Evolutionary conservation across 1,140 invertebrate species (phyloP).

Genomic region (Drosophila lacteicornis): DNA sequence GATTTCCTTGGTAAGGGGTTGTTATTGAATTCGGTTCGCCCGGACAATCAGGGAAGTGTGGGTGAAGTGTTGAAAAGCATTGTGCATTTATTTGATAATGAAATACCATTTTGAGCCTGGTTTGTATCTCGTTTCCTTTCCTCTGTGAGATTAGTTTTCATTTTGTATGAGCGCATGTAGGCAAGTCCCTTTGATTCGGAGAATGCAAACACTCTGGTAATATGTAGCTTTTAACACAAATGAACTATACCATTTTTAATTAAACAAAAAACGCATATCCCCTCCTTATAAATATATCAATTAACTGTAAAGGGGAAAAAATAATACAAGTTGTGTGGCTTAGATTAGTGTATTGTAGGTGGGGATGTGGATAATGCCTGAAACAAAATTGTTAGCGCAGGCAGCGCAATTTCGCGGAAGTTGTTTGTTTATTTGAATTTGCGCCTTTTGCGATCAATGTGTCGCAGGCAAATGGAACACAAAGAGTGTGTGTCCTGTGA

Average conservation of each 20-base stretch:
- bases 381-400: slow-evolving; percentile 43
- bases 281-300: slow-evolving; percentile 25
- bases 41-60: neutral
- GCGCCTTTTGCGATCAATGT: slow-evolving; percentile 65
- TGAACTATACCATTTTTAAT: neutral
- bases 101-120: slow-evolving; percentile 32
- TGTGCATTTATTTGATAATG: slow-evolving; percentile 51
- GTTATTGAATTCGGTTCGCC: slow-evolving; percentile 54
- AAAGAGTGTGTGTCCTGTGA: slow-evolving; percentile 64
- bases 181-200: neutral
- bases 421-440: slow-evolving; percentile 73
- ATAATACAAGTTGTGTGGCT: neutral
- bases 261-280: slow-evolving; percentile 28
- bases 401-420: slow-evolving; percentile 58
- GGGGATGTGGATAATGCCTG: slow-evolving; percentile 6
- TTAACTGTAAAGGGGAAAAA: slow-evolving; percentile 43
- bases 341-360: neutral
- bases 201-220: too few species aligned
- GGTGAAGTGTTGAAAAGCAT: slow-evolving; percentile 2
- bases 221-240: neutral
- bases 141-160: too few species aligned
- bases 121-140: slow-evolving; percentile 8
- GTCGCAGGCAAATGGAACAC: slow-evolving; percentile 57
- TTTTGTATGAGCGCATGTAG: neutral
- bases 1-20: slow-evolving; percentile 3